Base-by-base conservation (phyloP, 2,113 vertebrate species). In the Lophotis ruficrista region DNA sequence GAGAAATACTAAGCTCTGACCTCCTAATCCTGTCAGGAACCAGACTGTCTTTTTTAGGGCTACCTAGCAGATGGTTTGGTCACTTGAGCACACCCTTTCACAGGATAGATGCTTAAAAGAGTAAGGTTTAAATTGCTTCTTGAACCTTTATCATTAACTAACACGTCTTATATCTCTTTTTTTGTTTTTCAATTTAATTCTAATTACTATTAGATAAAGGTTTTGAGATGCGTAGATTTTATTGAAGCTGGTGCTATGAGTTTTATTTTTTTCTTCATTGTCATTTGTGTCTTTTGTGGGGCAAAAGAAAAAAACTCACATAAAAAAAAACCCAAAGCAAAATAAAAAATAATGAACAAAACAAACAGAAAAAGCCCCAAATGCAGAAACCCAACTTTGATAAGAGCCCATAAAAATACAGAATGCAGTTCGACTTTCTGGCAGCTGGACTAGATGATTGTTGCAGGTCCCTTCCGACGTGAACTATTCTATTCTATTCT, bases 301-400 rank as follows among this genome's bases (percentile, higher is more conserved):
- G 9, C 28, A n/a, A 22, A 13, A 2, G 6, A 3, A 3, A 19
- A 31, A 56, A 56, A 10, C 17, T 13, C 2, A 8, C 6, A 38
- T 9, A 37, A 27, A 31, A 50, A 13, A 9, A 82, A 56, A 30
- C 14, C 0, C 6, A 43, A 57, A 68, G 12, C 9, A 45, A 43
- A 43, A 43, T 43, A 43, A 43, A 41, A 41, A 71, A 27, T 19
- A 43, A 53, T 6, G 14, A 47, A 35, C 2, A 2, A 57, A 16
- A 1, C 8, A 57, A 41, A 8, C 2, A 33, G 14, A 22, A 30
- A 61, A 37, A 35, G 1, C 0, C 6, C 2, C 3, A 33, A 51
- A 18, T 4, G 15, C 14, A 78, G 24, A 58, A 50, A 48, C 2
- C 3, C 5, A 47, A 16, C 25, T 66, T 56, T 76, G 15, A 56